A percentile compares a stretch with the other conserved stretches of the same genome.
phyloP scores from a whole-genome alignment of 2,113 vertebrate species.

The Actenoides lindsayi region DNA sequence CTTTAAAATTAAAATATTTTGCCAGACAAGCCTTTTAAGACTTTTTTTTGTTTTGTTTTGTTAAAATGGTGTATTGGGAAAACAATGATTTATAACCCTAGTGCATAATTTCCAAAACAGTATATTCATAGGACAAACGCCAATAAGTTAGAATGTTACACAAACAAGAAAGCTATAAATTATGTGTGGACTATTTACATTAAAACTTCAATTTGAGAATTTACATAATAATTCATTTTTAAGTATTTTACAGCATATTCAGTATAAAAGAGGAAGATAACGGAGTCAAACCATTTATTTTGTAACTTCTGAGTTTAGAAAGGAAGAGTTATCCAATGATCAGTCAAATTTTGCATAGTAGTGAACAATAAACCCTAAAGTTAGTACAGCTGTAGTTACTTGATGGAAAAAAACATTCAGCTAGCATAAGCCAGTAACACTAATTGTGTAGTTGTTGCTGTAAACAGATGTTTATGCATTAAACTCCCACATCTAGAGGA shows the following conservation, averaged over 20 bases:
- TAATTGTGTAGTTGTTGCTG: neutral
- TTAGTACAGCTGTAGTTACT: neutral
- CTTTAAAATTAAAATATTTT: conserved; percentile 45
- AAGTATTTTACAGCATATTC: conserved; percentile 46
- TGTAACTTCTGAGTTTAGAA: neutral
- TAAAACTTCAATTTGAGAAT: conserved; percentile 62
- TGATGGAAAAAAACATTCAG: neutral
- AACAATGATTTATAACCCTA: conserved; percentile 62
- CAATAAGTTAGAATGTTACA: conserved; percentile 66
- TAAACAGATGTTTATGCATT: neutral
- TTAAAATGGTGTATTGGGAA: conserved; percentile 43
- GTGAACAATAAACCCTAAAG: conserved; percentile 7
- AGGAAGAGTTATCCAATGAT: neutral
- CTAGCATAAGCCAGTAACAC: neutral
- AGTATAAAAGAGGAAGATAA: conserved; percentile 20
- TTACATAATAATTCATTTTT: conserved; percentile 64
- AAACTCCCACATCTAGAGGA: neutral
- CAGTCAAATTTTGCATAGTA: neutral
- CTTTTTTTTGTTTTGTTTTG: neutral
- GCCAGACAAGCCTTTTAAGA: conserved; percentile 39
- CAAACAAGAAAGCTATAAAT: conserved; percentile 74
- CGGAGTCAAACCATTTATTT: neutral
- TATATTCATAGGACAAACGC: conserved; percentile 75
- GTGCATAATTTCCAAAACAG: conserved; percentile 64
- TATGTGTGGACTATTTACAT: conserved; percentile 61